Evolutionary conservation across 2,888 invertebrate species (phyloP), one percentile per base, ranked within the genome.

Genomic region (Anorthoa munda): DNA sequence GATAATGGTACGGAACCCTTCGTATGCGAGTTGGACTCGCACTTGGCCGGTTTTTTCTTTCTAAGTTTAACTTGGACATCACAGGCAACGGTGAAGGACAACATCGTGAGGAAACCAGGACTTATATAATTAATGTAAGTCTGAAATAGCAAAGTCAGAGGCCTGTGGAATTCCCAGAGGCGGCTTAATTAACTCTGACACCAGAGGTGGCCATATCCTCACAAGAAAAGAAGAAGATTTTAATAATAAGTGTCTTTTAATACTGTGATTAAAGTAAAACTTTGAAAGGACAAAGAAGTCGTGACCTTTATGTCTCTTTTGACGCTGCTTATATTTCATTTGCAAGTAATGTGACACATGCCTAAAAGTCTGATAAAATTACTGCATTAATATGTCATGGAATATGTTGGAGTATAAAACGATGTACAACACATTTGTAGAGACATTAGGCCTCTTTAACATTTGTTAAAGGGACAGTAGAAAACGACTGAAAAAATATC

Each of bases 211-310:
- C 39, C 39, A 39, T 4, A 26, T 26, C 26, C 4, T 26, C 4
- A 31, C 39, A 39, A 1, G 39, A 39, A 39, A 39, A 31, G 2
- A 31, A 31, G 31, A 31, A 39, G 39, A 39, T 39, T 39, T 39
- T 9, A 39, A 39, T 9, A 39, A 39, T 39, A 39, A 9, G 39
- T 59, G 23, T 64, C n/a, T 48, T 15, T 70, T 50, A 59, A 58
- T 63, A 67, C 26, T 4, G 21, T 17, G 31, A 72, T 59, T 68
- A 60, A 26, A 78, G 26, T 51, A 59, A 15, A 69, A 69, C 17
- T 58, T 73, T 61, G 55, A 26, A 60, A 74, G 53, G 9, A 63
- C 72, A 59, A 70, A 72, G 17, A 26, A 58, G 73, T 75, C 83
- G n/a, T 39, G 67, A 79, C 75, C 59, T 66, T 58, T 17, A 13